phyloP scores from a whole-genome alignment of 2,113 vertebrate genomes.

The Hymenochirus boettgeri region DNA sequence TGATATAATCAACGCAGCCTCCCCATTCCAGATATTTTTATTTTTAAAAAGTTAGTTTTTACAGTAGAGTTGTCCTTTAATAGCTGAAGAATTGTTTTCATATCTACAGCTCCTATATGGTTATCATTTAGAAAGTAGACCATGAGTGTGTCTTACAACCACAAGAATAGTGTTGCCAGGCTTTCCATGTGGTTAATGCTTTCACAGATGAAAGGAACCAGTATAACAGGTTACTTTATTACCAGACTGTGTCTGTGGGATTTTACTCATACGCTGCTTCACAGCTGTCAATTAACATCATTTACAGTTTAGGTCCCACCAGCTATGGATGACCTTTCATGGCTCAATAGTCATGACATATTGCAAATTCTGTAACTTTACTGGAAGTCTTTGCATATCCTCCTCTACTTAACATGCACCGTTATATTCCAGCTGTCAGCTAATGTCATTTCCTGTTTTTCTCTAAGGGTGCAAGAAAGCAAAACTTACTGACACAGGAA shows the following conservation, averaged over 20 bases:
- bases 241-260: constrained; percentile 19
- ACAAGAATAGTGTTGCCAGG: too few species aligned
- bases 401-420: constrained; percentile 40
- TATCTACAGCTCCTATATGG: too few species aligned
- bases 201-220: constrained; percentile 10
- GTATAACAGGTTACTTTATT: constrained; percentile 13
- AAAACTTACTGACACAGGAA: constrained; percentile 57
- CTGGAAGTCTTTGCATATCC: constrained; percentile 39
- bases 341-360: constrained; percentile 25
- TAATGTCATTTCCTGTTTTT: constrained; percentile 47
- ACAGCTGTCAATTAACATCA: constrained; percentile 1
- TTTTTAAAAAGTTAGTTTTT: too few species aligned
- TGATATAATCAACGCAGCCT: too few species aligned
- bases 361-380: constrained; percentile 28
- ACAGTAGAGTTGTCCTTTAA: too few species aligned
- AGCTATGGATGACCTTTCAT: constrained; percentile 29
- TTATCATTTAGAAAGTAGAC: too few species aligned
- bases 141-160: too few species aligned
- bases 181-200: constrained; percentile 13
- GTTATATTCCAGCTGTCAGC: constrained; percentile 40
- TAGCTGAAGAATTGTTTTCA: too few species aligned
- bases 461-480: constrained; percentile 47
- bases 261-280: constrained; percentile 7
- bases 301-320: constrained; percentile 1
- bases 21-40: too few species aligned